phyloP scores from a whole-genome alignment of 2,797 vertebrate genomes.

The Sternarchorhynchus goeldii region DNA sequence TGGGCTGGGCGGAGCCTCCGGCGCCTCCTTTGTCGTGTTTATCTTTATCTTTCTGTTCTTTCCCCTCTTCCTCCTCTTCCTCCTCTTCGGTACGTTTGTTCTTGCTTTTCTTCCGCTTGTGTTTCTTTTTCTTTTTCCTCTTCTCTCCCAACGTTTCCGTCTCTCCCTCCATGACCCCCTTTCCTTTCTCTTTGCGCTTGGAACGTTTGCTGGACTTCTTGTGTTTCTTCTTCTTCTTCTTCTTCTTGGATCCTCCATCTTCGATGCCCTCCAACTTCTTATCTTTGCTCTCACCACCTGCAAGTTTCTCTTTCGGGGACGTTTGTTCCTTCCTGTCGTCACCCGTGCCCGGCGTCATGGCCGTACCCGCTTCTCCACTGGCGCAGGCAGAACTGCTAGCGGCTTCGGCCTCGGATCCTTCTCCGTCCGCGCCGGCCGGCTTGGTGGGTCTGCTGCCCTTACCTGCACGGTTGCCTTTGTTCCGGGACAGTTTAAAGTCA shows the following conservation, averaged over 20 bases:
- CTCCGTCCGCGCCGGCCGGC: constrained; percentile 61
- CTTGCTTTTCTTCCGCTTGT: constrained; percentile 91
- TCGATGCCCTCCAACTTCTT: constrained; percentile 64
- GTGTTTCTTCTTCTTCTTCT: constrained; percentile 99
- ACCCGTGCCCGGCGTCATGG: constrained; percentile 59
- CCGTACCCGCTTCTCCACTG: constrained; percentile 51
- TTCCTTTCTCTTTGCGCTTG: constrained; percentile 84
- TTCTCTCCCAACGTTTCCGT: constrained; percentile 81
- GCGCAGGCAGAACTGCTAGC: constrained; percentile 53
- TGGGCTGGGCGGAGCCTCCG: constrained; percentile 54
- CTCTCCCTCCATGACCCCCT: constrained; percentile 74
- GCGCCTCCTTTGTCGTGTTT: constrained; percentile 64
- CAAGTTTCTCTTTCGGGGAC: constrained; percentile 58
- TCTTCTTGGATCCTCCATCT: constrained; percentile 82
- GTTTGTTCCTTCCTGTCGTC: constrained; percentile 66
- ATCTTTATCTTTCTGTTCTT: constrained; percentile 48
- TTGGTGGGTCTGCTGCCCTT: constrained; percentile 69
- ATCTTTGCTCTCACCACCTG: constrained; percentile 66
- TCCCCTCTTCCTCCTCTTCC: constrained; percentile 64
- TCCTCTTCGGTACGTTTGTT: constrained; percentile 68
- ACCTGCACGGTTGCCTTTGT: constrained; percentile 77
- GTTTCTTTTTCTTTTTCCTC: constrained; percentile 92
- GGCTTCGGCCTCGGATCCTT: constrained; percentile 66
- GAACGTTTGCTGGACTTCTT: constrained; percentile 90
- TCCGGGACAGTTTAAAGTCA: constrained; percentile 94